Percentiles rank a stretch among this genome's conserved stretches.
Evolutionary conservation across 2,797 vertebrate species (phyloP).

Genomic region (Agapornis canus): DNA sequence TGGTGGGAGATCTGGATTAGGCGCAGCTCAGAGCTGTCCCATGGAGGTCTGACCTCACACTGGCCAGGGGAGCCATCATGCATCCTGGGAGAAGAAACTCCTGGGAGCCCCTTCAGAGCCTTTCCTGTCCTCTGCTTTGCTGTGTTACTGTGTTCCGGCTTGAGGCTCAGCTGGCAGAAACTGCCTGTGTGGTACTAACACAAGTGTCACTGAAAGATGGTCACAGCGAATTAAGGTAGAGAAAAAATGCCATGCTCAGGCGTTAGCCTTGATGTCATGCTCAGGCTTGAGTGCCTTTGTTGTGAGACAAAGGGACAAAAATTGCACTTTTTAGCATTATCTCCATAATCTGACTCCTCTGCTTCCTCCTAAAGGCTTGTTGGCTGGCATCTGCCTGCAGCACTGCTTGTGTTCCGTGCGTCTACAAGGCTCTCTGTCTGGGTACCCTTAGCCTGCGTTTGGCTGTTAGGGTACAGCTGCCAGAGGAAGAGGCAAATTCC

Average conservation of each 20-base stretch:
- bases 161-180: not conserved
- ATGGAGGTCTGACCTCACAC: not conserved
- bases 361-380: not conserved
- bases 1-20: not conserved
- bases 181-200: not conserved
- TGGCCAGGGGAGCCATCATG: accelerated
- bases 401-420: not conserved
- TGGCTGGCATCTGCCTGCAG: not conserved
- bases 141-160: not conserved
- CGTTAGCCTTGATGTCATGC: not conserved
- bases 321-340: not conserved
- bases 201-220: not conserved
- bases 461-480: not conserved
- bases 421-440: not conserved
- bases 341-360: not conserved
- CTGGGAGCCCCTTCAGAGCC: not conserved
- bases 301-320: not conserved
- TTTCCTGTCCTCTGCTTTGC: not conserved
- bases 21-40: not conserved
- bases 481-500: not conserved
- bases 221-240: not conserved
- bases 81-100: not conserved
- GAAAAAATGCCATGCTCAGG: not conserved
- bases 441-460: not conserved
- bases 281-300: not conserved